phyloP scores from a whole-genome alignment of 2,797 vertebrate species.

The Phataginus tricuspis region DNA sequence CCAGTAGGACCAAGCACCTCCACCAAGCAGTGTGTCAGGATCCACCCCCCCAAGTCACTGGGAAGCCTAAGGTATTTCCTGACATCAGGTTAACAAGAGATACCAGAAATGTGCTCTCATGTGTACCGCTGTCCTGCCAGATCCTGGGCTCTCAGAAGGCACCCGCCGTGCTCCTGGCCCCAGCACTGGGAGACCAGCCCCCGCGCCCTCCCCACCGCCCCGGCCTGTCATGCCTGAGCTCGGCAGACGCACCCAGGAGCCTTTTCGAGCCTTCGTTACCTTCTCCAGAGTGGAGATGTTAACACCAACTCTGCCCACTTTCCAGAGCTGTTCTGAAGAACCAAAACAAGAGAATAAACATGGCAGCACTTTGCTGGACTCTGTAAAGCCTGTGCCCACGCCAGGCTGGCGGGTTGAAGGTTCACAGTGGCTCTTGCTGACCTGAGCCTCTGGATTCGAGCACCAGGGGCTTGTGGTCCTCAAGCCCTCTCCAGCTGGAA shows the following conservation, averaged over 20 bases:
- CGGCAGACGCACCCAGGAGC: neutral
- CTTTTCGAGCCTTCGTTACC: neutral
- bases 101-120: neutral
- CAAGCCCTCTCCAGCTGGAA: neutral
- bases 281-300: neutral
- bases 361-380: too few species aligned
- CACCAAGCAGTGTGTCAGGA: neutral
- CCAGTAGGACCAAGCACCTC: neutral
- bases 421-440: neutral
- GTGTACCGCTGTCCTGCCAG: neutral
- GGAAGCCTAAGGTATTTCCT: neutral
- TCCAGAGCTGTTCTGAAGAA: neutral
- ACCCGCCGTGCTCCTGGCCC: neutral
- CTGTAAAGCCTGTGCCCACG: neutral
- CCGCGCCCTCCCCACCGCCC: too few species aligned
- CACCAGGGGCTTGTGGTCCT: neutral
- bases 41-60: neutral
- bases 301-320: neutral
- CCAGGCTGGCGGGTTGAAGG: neutral
- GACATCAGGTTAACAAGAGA: neutral
- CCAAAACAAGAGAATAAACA: neutral
- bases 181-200: accelerated
- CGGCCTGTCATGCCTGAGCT: neutral
- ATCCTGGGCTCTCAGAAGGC: neutral
- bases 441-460: neutral